Percentiles rank a stretch among this genome's conserved stretches.
Conservation (phyloP, 2,113 vertebrate genomes). For the Choloepus hoffmanni region DNA sequence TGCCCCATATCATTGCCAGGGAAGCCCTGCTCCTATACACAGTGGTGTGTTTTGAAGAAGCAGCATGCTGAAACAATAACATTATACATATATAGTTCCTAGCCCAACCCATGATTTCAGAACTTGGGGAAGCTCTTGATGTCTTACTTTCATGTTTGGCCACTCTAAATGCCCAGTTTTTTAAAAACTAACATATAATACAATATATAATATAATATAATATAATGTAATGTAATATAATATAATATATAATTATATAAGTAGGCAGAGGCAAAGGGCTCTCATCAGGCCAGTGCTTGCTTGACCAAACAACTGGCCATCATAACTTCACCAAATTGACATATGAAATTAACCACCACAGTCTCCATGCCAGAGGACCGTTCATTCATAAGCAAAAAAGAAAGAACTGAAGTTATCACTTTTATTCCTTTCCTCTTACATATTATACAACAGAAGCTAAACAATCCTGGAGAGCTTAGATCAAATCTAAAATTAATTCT, state of each 20-base stretch:
- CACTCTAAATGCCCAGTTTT: background rate
- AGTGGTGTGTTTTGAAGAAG: background rate
- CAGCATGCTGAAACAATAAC: background rate
- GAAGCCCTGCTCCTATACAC: background rate
- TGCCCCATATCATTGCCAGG: background rate
- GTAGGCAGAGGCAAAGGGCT: too few species aligned
- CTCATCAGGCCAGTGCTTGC: too few species aligned
- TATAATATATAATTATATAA: too few species aligned
- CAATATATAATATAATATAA: background rate
- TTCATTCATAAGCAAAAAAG: background rate
- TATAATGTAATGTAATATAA: too few species aligned
- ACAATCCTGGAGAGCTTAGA: slow-evolving; percentile 40
- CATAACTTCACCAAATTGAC: too few species aligned
- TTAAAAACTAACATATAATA: background rate
- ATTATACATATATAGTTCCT: background rate
- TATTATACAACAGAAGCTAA: slow-evolving; percentile 10
- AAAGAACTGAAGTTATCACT: background rate
- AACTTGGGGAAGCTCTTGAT: background rate
- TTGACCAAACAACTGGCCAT: too few species aligned
- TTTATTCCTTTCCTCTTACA: slow-evolving; percentile 34
- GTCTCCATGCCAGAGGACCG: background rate
- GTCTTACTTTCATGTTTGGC: background rate
- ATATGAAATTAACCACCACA: too few species aligned
- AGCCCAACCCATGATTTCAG: background rate
- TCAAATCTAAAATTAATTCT: slow-evolving; percentile 58